Evolutionary conservation across 1,140 invertebrate genomes (phyloP), one percentile per base, ranked within the genome.

Genomic region (Zaprionus gabonicus): DNA sequence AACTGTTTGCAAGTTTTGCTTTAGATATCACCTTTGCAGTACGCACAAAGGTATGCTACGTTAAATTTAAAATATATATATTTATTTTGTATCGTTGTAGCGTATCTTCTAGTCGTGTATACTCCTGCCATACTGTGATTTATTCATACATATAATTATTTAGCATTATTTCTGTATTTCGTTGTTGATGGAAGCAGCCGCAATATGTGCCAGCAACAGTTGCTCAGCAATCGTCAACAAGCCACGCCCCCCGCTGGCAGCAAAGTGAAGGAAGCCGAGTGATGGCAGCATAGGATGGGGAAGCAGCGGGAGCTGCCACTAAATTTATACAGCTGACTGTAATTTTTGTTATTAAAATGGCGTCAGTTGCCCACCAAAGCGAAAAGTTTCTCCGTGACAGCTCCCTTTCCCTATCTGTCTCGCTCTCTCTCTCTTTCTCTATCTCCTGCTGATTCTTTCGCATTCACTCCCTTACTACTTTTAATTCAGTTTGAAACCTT

Each of bases 291-390:
- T 9, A n/a, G 17, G 17, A 3, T 10, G 46, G 20, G 10, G 46
- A n/a, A 25, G 17, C 46, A 20, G 46, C 46, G n/a, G 41, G 41
- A n/a, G 7, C n/a, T 46, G n/a, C 36, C 78, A 85, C 79, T 78
- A 81, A 88, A 86, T 88, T 78, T 81, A 80, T 84, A 83, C 84
- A 84, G 81, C 71, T 81, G 74, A 69, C 74, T 84, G 78, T 90
- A 90, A 88, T 87, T 87, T 87, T 76, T 73, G 83, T 87, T 86
- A 87, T 86, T 87, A 87, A 86, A 86, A 86, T 87, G 83, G 83
- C 83, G 83, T 86, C 83, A 82, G 83, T 87, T 86, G 82, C 77
- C 82, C 80, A 74, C 76, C 83, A 86, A 80, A 79, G 83, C 83
- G 80, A 80, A 79, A 86, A 86, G 63, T 70, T 72, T 53, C 46